Conservation (phyloP, 2,888 invertebrate genomes). For the Sarcophaga caerulescens region DNA sequence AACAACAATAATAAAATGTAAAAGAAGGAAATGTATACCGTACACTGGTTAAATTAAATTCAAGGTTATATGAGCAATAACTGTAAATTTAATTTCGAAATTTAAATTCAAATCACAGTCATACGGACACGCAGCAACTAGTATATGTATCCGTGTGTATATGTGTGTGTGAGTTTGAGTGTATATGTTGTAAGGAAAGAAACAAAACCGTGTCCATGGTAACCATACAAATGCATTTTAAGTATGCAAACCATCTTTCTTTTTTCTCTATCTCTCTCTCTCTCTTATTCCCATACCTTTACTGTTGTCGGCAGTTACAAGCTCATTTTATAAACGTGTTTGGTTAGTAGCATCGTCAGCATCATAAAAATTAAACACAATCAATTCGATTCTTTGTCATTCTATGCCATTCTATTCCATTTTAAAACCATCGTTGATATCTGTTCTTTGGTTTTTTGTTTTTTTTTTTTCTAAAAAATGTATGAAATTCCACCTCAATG, state of each 20-base stretch:
- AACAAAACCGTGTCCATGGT: too few relatives aligned
- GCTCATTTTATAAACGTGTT: not conserved
- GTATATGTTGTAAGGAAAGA: not conserved
- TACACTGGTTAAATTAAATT: slow-evolving; percentile 48
- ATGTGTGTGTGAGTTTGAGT: not conserved
- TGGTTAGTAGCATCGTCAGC: slow-evolving; percentile 14
- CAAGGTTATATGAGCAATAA: slow-evolving; percentile 58
- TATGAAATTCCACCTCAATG: not conserved
- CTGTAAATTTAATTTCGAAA: slow-evolving; percentile 56
- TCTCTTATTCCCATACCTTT: not conserved
- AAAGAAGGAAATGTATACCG: not conserved
- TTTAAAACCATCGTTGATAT: not conserved
- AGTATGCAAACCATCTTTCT: not conserved
- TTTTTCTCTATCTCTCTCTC: too few relatives aligned
- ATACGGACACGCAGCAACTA: not conserved
- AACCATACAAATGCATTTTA: not conserved
- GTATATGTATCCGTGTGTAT: not conserved
- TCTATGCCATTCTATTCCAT: not conserved
- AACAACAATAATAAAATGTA: slow-evolving; percentile 1
- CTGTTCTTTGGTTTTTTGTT: not conserved
- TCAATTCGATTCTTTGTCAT: slow-evolving; percentile 27
- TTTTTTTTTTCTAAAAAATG: not conserved
- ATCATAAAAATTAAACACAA: slow-evolving; percentile 15
- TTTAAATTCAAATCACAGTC: slow-evolving; percentile 59
- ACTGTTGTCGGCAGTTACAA: not conserved